Percentiles rank a stretch among this genome's conserved stretches.
These are phyloP conservation scores for Idaea biselata DNA, from an alignment of 2,888 invertebrate genomes.

Conservation along the genomic window DNA sequence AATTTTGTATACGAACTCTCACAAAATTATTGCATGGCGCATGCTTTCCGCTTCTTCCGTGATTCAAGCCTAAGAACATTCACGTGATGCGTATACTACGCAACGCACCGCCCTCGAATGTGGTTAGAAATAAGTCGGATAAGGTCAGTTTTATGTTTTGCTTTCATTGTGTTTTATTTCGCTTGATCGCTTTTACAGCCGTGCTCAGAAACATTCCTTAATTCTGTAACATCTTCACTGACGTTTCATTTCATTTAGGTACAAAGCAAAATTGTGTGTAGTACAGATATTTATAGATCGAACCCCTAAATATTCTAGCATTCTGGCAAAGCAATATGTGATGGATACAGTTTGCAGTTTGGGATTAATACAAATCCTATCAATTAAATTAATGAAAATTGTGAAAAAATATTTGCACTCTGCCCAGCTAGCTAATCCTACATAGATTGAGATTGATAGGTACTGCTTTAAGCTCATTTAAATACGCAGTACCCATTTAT, in stretches of 20 bases:
- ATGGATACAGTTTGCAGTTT: too few relatives aligned
- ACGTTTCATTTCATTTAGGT: too few relatives aligned
- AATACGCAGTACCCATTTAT: not conserved
- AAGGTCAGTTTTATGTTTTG: constrained; percentile 83
- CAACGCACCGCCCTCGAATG: constrained; percentile 92
- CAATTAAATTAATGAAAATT: too few relatives aligned
- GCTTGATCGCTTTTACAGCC: not conserved
- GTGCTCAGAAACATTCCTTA: too few relatives aligned
- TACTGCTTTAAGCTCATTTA: not conserved
- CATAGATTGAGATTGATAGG: not conserved
- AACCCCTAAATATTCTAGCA: too few relatives aligned
- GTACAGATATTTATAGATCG: too few relatives aligned
- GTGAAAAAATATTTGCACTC: too few relatives aligned
- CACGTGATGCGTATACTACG: constrained; percentile 89
- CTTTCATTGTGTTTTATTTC: not conserved
- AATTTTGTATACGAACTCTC: not conserved
- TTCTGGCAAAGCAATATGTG: too few relatives aligned
- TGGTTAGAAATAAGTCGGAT: constrained; percentile 91
- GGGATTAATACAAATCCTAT: too few relatives aligned
- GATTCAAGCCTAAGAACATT: constrained; percentile 86
- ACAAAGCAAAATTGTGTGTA: too few relatives aligned
- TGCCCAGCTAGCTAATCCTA: too few relatives aligned
- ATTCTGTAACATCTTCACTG: too few relatives aligned
- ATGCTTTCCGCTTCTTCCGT: constrained; percentile 53
- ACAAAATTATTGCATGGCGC: constrained; percentile 62